These are phyloP conservation scores for Halcyon senegalensis DNA, from an alignment of 2,113 vertebrate species.

Conservation along the genomic window DNA sequence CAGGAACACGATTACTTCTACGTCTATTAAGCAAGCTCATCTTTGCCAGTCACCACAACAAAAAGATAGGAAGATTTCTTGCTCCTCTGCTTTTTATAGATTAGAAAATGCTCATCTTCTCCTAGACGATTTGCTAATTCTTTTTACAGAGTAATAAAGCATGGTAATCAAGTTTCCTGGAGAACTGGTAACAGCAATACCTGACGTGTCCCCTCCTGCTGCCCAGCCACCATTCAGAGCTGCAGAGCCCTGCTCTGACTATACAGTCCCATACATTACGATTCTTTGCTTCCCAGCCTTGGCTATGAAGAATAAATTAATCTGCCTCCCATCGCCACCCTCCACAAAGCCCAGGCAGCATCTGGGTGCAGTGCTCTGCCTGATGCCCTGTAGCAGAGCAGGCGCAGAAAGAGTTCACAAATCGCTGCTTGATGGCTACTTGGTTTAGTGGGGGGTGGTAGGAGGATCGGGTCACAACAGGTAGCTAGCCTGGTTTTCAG, in stretches of 20 bases:
- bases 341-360: background rate
- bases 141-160: background rate
- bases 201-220: slow-evolving; percentile 1
- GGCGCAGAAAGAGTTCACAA: background rate
- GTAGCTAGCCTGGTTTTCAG: slow-evolving; percentile 11
- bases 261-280: background rate
- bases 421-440: background rate
- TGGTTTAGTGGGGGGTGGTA: background rate
- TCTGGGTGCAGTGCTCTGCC: background rate
- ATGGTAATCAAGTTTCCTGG: background rate
- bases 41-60: background rate
- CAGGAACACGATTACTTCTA: background rate
- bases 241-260: background rate
- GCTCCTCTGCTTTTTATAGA: background rate
- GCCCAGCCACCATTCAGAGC: slow-evolving; percentile 26
- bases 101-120: background rate
- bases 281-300: background rate
- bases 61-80: background rate
- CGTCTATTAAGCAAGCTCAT: background rate
- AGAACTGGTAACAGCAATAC: background rate
- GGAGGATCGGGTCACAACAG: slow-evolving; percentile 49
- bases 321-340: background rate
- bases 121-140: background rate
- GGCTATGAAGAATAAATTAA: background rate
- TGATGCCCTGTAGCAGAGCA: background rate